phyloP scores from a whole-genome alignment of 2,888 invertebrate species.

The Diplazon laetatorius region DNA sequence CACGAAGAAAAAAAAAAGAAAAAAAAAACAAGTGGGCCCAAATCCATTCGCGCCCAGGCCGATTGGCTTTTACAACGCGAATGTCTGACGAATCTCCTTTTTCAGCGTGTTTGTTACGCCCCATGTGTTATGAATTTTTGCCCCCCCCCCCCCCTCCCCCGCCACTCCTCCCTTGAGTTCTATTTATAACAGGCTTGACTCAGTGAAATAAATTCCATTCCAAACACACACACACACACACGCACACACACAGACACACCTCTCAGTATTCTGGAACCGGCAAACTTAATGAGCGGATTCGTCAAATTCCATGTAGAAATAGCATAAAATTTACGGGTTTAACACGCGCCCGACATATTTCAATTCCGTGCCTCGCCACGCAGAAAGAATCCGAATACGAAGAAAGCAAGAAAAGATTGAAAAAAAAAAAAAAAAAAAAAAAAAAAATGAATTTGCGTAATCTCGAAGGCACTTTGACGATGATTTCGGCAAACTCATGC shows the following conservation, averaged over 20 bases:
- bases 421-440: background rate
- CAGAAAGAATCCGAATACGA: too few species aligned
- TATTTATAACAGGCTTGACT: constrained; percentile 19
- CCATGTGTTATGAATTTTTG: constrained; percentile 11
- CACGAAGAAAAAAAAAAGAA: too few species aligned
- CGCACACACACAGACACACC: constrained; percentile 1
- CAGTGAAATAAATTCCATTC: constrained; percentile 28
- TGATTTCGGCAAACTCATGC: background rate
- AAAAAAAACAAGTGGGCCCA: background rate
- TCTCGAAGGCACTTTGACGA: background rate
- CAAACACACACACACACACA: background rate
- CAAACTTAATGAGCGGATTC: constrained; percentile 38
- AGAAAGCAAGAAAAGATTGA: too few species aligned
- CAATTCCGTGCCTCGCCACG: constrained; percentile 15
- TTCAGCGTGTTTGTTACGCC: background rate
- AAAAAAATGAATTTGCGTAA: constrained; percentile 1
- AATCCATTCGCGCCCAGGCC: constrained; percentile 7
- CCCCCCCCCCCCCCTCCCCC: background rate
- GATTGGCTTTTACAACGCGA: background rate
- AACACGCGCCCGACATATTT: constrained; percentile 16
- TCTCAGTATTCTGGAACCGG: constrained; percentile 21
- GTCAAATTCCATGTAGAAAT: constrained; percentile 31
- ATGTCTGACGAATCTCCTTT: background rate
- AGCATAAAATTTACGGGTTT: background rate
- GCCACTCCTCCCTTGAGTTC: too few species aligned